Base-by-base conservation (phyloP, 2,113 vertebrate species). In the Lathamus discolor region DNA sequence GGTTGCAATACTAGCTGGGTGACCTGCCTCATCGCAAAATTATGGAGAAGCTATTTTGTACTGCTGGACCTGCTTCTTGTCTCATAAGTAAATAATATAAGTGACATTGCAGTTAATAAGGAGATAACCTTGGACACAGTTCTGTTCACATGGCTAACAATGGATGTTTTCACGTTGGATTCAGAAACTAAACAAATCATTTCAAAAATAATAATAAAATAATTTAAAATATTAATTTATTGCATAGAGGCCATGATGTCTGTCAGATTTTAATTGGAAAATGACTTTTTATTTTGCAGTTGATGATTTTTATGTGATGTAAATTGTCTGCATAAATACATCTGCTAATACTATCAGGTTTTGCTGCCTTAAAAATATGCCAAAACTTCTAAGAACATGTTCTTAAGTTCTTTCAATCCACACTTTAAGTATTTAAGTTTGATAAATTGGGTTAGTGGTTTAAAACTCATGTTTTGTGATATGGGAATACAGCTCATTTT, bases 401-500 rank as follows among this genome's bases (percentile, higher is more conserved):
- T 44, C 15, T 66, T 75, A 39, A 69, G 5, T 84, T 91, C n/a
- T 93, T 86, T 77, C 39, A 80, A 86, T 49, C 25, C 17, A 74
- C 39, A 18, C 39, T 93, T 90, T 91, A 92, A 59, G 25, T 78
- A 82, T 92, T 93, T 88, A 95, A 70, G 52, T 91, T 92, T 44
- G 89, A 88, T 94, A 87, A 93, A 88, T 90, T 87, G 37, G 48
- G 37, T 67, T 91, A 85, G 90, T 86, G 41, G 69, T 95, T 95
- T 92, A 90, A 97, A 96, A 87, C 89, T 95, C 95, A 96, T 96
- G 90, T 64, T 90, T 70, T 92, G 82, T 88, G 96, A 25, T 87
- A 57, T 77, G 94, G 94, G 95, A 97, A 93, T 95, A 92, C 67
- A 86, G 61, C 83, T 95, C 69, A 90, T 96, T 97, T 97, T 95